Base-by-base conservation (phyloP, 2,113 vertebrate genomes). In the Neomonachus schauinslandi region DNA sequence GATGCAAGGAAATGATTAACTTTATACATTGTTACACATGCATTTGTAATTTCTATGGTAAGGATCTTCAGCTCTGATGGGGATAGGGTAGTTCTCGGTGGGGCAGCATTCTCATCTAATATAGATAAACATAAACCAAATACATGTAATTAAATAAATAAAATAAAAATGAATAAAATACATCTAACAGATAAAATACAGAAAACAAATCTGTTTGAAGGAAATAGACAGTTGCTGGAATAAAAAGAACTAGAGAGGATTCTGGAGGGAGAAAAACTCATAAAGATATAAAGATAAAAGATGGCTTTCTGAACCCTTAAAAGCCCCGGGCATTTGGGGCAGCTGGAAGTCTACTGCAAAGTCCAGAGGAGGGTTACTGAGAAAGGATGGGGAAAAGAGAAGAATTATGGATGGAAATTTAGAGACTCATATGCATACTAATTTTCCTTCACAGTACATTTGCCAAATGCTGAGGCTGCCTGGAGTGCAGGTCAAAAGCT, bases 171-270 rank as follows among this genome's bases (percentile, higher is more conserved):
- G 13, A 46, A 67, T 67, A 67, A 53, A 91, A 89, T 55, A 67
- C 13, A 69, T 4, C 19, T 28, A 31, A 74, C 16, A 24, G 31
- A 28, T 51, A 83, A 74, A 89, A 69, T 42, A 74, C 33, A 80
- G 53, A 21, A 14, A 22, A 42, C 63, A 80, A 55, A 18, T 1
- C n/a, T 76, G 2, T 39, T 39, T 87, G 55, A 96, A 80, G 18
- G 65, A 74, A 74, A 28, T 85, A n/a, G 42, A 92, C 3, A 33
- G 36, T 19, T 77, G 15, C 11, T 74, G 39, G 28, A 21, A n/a
- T 77, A 53, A 84, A 94, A 90, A 86, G 26, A 84, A 90, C 59
- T 46, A 18, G 11, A 80, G 49, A 97, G n/a, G 74, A 61, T 87
- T 86, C 57, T 59, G n/a, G 12, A 67, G 36, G 28, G 46, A 63